Base-by-base conservation (phyloP, 1,140 invertebrate species). In the Globodera rostochiensis region DNA sequence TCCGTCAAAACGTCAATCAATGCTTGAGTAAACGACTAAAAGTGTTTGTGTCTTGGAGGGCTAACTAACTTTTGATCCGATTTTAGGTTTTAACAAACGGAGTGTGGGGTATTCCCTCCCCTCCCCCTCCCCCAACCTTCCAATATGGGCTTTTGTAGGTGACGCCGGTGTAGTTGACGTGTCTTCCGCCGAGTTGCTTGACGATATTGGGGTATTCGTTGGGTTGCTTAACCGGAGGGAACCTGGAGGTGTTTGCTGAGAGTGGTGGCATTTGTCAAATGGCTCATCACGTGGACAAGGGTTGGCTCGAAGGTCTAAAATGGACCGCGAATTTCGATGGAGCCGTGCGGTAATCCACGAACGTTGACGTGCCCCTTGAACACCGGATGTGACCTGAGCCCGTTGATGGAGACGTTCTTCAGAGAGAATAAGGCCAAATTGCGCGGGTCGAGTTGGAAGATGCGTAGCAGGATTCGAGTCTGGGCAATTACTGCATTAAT, bases 61-160 rank as follows among this genome's bases (percentile, higher is more conserved):
- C 77, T 53, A 80, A 73, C 21, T n/a, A 19, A 66, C 1, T 36
- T 36, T 36, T 36, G 36, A 36, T 36, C 36, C 36, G 36, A 36
- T 36, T 36, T 36, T 36, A 36, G 36, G 36, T 36, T 36, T 36
- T 36, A 36, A 36, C 36, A 36, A 36, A 36, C 2, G 25, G 25
- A 36, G 25, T 36, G 36, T 36, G 36, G 36, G 36, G 36, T 36
- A 36, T 36, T 2, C 25, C 25, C 36, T 1, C 11, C n/a, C 57
- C 21, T 71, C 71, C 25, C 50, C 83, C 8, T 13, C 15, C 15
- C 1, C 57, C 15, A 1, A 15, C 84, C 80, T 85, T 85, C 84
- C 84, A 85, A 78, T 85, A 85, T n/a, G 79, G 71, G 46, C 80
- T 80, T 71, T 83, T 86, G 71, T 85, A 85, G n/a, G 84, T 86